A percentile compares a stretch with the other conserved stretches of the same genome.
These are phyloP conservation scores for Geodia barretti DNA, from an alignment of 37 sponge, comb jelly and placozoan species.

Conservation along the genomic window DNA sequence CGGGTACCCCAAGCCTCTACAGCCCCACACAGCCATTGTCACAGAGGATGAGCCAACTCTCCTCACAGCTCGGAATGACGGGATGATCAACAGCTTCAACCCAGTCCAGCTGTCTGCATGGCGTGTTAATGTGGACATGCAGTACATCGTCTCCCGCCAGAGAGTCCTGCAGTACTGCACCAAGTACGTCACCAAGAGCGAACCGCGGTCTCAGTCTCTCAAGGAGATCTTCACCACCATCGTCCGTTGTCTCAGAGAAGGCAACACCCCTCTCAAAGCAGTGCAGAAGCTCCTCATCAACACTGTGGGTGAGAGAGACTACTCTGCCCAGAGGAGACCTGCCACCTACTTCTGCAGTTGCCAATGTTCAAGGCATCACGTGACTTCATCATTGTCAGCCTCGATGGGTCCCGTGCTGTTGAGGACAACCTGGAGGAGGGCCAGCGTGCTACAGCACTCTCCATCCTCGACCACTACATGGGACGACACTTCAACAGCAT, in stretches of 20 bases:
- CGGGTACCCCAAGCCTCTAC: slow-evolving; percentile 52
- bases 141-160: slow-evolving; percentile 36
- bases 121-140: slow-evolving; percentile 68
- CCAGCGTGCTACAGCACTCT: slow-evolving; percentile 5
- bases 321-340: slow-evolving; percentile 53
- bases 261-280: slow-evolving; percentile 29
- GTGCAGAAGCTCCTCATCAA: slow-evolving; percentile 30
- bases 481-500: slow-evolving; percentile 15
- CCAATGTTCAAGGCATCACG: slow-evolving; percentile 36
- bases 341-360: slow-evolving; percentile 49
- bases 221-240: slow-evolving; percentile 27
- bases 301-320: slow-evolving; percentile 43
- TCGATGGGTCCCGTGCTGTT: slow-evolving; percentile 45
- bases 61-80: slow-evolving; percentile 49
- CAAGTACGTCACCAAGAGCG: slow-evolving; percentile 60
- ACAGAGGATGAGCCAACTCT: neutral
- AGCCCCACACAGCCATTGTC: slow-evolving; percentile 16
- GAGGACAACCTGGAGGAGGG: slow-evolving; percentile 4
- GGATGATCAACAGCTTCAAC: slow-evolving; percentile 43
- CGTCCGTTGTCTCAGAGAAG: slow-evolving; percentile 9
- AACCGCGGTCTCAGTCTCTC: slow-evolving; percentile 34
- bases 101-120: slow-evolving; percentile 58
- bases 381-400: slow-evolving; percentile 21
- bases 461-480: slow-evolving; percentile 21
- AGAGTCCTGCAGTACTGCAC: slow-evolving; percentile 40